Conservation (phyloP, 2,888 invertebrate species). For the Zelleria hepariella region DNA sequence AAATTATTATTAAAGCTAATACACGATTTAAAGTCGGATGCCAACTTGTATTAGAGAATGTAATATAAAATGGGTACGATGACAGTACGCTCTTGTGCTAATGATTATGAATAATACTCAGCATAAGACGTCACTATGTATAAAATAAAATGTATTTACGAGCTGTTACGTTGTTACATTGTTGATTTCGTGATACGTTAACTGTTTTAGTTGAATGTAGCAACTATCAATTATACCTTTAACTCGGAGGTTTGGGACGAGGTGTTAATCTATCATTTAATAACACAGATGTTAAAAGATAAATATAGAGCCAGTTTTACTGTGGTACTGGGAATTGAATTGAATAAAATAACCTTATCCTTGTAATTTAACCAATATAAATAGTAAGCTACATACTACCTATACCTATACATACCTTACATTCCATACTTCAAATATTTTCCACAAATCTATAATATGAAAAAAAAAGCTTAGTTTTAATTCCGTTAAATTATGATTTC, state of each 20-base stretch:
- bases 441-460: constrained; percentile 2
- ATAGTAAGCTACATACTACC: constrained; percentile 6
- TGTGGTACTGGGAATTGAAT: constrained; percentile 52
- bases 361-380: constrained; percentile 29
- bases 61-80: constrained; percentile 53
- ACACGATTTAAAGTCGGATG: not conserved
- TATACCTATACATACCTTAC: constrained; percentile 2
- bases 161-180: constrained; percentile 56
- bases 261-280: not conserved
- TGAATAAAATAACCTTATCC: constrained; percentile 34
- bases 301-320: constrained; percentile 2
- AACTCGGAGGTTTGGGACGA: constrained; percentile 19
- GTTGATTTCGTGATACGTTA: constrained; percentile 49
- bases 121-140: constrained; percentile 28
- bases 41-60: not conserved
- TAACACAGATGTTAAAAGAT: not conserved
- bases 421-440: not conserved
- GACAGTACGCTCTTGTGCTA: constrained; percentile 29
- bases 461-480: constrained; percentile 5
- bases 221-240: constrained; percentile 38
- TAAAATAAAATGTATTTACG: constrained; percentile 39
- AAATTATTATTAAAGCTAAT: no score
- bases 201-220: constrained; percentile 42
- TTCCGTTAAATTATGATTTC: constrained; percentile 9
- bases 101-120: constrained; percentile 19